Evolutionary conservation across 2,797 vertebrate genomes (phyloP).

Genomic region (Aplochiton taeniatus): DNA sequence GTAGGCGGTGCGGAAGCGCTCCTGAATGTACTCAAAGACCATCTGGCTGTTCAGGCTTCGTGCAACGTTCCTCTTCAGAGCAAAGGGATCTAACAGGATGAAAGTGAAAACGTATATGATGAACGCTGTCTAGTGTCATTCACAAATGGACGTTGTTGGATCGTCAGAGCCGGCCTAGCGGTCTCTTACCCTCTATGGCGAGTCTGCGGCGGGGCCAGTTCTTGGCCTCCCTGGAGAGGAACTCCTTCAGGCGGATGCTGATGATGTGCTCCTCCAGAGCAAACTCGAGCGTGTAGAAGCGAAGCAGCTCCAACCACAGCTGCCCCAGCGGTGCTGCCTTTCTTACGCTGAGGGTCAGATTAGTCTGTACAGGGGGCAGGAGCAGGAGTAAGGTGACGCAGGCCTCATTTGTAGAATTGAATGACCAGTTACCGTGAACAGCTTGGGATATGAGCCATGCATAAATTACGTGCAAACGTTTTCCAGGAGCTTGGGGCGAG

Average conservation of each 20-base stretch:
- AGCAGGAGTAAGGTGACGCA: not conserved
- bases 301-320: constrained; percentile 93
- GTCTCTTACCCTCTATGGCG: constrained; percentile 89
- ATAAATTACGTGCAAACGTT: not conserved
- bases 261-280: constrained; percentile 94
- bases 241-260: constrained; percentile 90
- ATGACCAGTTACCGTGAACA: not conserved
- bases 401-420: not conserved
- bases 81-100: constrained; percentile 86
- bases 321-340: constrained; percentile 84
- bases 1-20: constrained; percentile 93
- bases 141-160: too few species aligned
- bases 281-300: constrained; percentile 98
- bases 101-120: constrained; percentile 1
- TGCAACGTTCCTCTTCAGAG: constrained; percentile 95
- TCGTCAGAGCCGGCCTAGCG: too few species aligned
- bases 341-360: constrained; percentile 74
- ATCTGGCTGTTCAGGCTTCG: constrained; percentile 98
- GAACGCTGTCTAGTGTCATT: not conserved
- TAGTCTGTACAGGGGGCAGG: constrained; percentile 65
- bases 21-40: constrained; percentile 98
- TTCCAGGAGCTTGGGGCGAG: not conserved
- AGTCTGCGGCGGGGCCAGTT: constrained; percentile 97
- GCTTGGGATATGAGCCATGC: not conserved
- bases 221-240: constrained; percentile 90